Conservation (phyloP, 2,797 vertebrate genomes). For the Spinus pinus region DNA sequence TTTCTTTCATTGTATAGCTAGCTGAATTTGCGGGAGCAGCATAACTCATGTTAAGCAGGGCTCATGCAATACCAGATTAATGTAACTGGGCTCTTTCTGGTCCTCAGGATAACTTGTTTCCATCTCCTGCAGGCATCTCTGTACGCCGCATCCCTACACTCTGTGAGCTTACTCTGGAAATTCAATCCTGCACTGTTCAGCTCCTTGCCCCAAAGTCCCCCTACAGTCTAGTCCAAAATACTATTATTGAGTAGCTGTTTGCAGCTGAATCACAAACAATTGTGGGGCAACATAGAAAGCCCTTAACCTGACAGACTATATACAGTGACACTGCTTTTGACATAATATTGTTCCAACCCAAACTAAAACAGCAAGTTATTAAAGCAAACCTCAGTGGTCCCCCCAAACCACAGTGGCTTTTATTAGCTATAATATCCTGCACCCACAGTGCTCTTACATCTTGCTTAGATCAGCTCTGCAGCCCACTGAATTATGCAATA, state of each 20-base stretch:
- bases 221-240: not conserved
- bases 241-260: not conserved
- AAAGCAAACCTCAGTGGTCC: not conserved
- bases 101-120: not conserved
- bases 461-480: not conserved
- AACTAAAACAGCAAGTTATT: not conserved
- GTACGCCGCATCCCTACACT: not conserved
- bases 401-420: not conserved
- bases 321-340: not conserved
- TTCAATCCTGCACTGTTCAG: not conserved
- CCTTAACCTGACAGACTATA: not conserved
- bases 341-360: not conserved
- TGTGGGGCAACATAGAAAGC: not conserved
- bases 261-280: not conserved
- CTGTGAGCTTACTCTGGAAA: not conserved
- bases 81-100: not conserved
- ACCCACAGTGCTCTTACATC: not conserved
- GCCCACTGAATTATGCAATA: not conserved
- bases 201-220: not conserved
- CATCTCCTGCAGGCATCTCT: not conserved
- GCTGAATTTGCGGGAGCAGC: not conserved
- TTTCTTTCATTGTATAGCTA: not conserved
- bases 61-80: not conserved
- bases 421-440: not conserved
- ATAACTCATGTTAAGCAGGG: not conserved